Base-by-base conservation (phyloP, 1,140 invertebrate genomes). In the Drosophila suzukii region DNA sequence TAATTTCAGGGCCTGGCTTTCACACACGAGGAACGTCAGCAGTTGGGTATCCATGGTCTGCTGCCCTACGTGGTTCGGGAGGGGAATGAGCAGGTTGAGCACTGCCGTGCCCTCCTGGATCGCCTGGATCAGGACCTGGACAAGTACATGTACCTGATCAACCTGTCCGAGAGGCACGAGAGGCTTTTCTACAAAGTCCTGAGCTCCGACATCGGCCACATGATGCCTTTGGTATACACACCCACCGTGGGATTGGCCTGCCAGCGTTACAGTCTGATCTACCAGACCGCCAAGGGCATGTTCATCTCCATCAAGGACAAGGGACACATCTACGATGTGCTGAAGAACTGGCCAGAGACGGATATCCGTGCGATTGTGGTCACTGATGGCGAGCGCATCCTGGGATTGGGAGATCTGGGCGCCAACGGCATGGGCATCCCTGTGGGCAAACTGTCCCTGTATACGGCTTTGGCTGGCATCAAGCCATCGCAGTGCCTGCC, bases 341-440 rank as follows among this genome's bases (percentile, higher is more conserved):
- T 98, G 1, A 84, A 65, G 68, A 89, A 89, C 53, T 89, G 84
- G 84, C 80, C 77, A 0, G 84, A 84, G 91, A 94, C 95, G 30
- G 96, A 99, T 91, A 96, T 99, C 3, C 94, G 97, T 74, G 98
- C 98, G 0, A 97, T 99, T 82, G 97, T 98, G 6, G 98, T 99
- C 0, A 99, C 98, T 0, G 98, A 99, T 91, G 98, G 98, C 10
- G 98, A 99, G 92, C 94, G 98, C 43, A 99, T 99, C 91, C 93
- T 99, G 17, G 98, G 98, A 55, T 93, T 99, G 15, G 98, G 98
- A 11, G 98, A 99, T 93, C 93, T 99, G 27, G 98, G 98, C 11
- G 97, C 97, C 0, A 97, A 98, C 90, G 98, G 98, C 15, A 99
- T 99, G 97, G 98, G 98, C 72, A 99, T 99, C 83, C 98, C 98